A percentile compares a stretch with the other conserved stretches of the same genome.
These are phyloP conservation scores for Rotaria macrura DNA, from an alignment of 2,888 invertebrate species.

Conservation along the genomic window DNA sequence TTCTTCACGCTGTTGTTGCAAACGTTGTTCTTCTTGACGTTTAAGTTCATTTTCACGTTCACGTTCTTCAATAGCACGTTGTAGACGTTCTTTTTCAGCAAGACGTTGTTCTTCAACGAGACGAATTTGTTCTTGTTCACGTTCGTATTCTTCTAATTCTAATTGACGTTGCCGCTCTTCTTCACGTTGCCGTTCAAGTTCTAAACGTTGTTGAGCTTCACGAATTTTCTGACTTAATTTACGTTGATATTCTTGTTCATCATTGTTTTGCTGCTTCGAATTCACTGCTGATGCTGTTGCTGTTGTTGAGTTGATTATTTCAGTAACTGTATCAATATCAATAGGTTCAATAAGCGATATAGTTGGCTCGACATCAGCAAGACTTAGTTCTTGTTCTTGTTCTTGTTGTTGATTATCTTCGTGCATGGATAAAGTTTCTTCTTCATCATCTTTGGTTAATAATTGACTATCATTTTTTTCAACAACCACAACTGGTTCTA, in stretches of 20 bases:
- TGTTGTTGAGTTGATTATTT: background rate
- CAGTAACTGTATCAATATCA: background rate
- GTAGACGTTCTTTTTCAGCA: slow-evolving; percentile 16
- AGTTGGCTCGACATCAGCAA: background rate
- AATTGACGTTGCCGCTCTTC: slow-evolving; percentile 12
- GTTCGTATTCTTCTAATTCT: slow-evolving; percentile 21
- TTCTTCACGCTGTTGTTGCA: background rate
- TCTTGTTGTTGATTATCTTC: background rate
- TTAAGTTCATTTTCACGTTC: background rate
- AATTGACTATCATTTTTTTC: background rate
- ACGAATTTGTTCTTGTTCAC: background rate
- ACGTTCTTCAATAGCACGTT: slow-evolving; percentile 11
- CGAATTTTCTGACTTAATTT: background rate
- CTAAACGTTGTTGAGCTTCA: slow-evolving; percentile 2
- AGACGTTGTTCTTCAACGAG: background rate
- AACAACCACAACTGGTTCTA: background rate
- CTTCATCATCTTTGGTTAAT: background rate
- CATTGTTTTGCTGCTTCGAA: background rate
- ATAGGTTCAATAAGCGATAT: background rate
- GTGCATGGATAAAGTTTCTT: background rate
- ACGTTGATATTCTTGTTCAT: slow-evolving; percentile 16
- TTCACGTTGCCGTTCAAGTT: background rate
- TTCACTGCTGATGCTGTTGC: background rate
- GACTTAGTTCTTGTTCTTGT: background rate
- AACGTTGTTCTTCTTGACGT: background rate